phyloP scores from a whole-genome alignment of 1,140 invertebrate species.

The Drosophila varians region DNA sequence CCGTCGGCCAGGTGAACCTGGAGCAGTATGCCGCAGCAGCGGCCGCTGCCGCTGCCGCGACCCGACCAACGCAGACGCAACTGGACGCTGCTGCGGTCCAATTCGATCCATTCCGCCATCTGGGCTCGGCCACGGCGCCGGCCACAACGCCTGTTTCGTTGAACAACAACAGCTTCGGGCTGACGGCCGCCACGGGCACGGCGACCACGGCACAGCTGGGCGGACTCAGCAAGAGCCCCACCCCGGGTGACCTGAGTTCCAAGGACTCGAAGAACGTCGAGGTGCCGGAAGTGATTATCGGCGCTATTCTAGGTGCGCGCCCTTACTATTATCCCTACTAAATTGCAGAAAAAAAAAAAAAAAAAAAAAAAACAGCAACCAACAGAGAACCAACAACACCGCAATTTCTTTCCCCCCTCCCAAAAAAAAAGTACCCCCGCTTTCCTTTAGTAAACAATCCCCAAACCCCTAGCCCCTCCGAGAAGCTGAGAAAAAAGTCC shows the following conservation, averaged over 20 bases:
- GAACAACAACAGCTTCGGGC: slow-evolving; percentile 90
- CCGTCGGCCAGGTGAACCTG: slow-evolving; percentile 89
- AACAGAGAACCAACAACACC: slow-evolving; percentile 40
- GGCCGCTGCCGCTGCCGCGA: slow-evolving; percentile 86
- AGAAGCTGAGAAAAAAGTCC: slow-evolving; percentile 1
- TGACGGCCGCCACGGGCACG: slow-evolving; percentile 87
- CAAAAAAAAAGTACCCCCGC: not conserved
- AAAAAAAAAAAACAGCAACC: slow-evolving; percentile 34
- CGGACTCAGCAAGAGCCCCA: slow-evolving; percentile 93
- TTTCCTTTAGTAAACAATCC: not conserved
- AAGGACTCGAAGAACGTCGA: slow-evolving; percentile 95
- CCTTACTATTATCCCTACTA: slow-evolving; percentile 82
- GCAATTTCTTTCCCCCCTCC: slow-evolving; percentile 40
- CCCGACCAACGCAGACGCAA: slow-evolving; percentile 88
- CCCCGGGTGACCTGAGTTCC: slow-evolving; percentile 89
- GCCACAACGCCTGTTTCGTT: slow-evolving; percentile 88
- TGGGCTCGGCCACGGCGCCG: slow-evolving; percentile 85
- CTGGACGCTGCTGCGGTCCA: slow-evolving; percentile 85
- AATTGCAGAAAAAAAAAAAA: too few relatives aligned
- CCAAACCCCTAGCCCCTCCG: not conserved
- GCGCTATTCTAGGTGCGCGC: slow-evolving; percentile 94
- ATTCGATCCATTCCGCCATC: slow-evolving; percentile 90
- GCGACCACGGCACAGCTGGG: slow-evolving; percentile 90
- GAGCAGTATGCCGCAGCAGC: slow-evolving; percentile 84
- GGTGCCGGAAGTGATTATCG: slow-evolving; percentile 97